These are phyloP conservation scores for Triplophysa tibetana DNA, from an alignment of 2,113 vertebrate species.

Conservation along the genomic window DNA sequence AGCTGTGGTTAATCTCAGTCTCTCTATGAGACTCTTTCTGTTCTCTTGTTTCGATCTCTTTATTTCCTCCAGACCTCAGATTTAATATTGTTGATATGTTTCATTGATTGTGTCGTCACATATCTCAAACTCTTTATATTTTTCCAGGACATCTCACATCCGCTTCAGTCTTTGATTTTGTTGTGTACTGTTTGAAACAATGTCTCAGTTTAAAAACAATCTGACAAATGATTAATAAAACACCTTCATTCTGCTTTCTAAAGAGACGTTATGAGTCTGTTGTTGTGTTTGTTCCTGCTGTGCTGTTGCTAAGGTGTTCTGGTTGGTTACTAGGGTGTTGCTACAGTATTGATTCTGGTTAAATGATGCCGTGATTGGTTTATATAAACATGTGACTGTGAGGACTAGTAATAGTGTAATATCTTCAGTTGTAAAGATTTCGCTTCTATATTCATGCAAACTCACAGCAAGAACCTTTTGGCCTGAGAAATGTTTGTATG, in stretches of 20 bases:
- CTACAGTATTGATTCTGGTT: no score
- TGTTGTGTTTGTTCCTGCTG: no score
- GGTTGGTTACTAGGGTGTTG: no score
- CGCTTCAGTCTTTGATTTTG: background rate
- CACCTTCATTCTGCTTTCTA: background rate
- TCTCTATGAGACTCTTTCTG: conserved; percentile 2
- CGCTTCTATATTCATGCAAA: background rate
- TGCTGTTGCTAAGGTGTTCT: no score
- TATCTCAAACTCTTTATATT: background rate
- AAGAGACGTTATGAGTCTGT: no score
- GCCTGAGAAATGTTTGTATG: background rate
- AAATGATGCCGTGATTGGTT: no score
- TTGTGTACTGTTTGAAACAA: background rate
- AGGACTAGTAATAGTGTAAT: no score
- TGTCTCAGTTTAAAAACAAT: background rate
- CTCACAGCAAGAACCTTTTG: conserved; percentile 24
- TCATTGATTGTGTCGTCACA: conserved; percentile 10
- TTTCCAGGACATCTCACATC: background rate
- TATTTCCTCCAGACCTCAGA: background rate
- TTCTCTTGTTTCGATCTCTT: conserved; percentile 9
- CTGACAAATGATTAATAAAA: background rate
- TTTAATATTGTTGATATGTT: background rate
- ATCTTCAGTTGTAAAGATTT: no score
- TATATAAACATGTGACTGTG: no score
- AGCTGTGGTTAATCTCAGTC: background rate